Base-by-base conservation (phyloP, 2,797 vertebrate species). In the Carapus acus region DNA sequence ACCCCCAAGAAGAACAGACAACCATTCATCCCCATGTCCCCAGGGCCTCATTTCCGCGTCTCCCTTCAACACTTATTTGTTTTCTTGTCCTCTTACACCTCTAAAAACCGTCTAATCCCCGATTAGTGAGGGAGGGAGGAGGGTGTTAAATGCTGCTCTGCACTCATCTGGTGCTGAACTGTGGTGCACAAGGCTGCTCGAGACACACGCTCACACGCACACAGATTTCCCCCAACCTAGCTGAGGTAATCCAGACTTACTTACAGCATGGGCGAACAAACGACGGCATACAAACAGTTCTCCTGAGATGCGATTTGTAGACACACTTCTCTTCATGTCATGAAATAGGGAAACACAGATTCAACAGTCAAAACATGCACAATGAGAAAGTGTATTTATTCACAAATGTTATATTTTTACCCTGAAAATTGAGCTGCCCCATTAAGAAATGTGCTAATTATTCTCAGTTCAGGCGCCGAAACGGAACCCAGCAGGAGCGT, bases 61-160 rank as follows among this genome's bases (percentile, higher is more conserved):
- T 78, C 58, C 59, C 68, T 69, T 65, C 68, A 58, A 61, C 71
- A 58, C 65, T 73, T 65, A 65, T 76, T 80, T 78, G 74, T 77
- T 80, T 77, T 72, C 63, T 68, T 60, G 65, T 76, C 62, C 66
- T 67, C 66, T 80, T 77, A 73, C 77, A 65, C 76, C 85, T 74
- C 83, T 87, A 79, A 84, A 76, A 62, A 74, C 62, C 40, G 73
- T 77, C 72, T 85, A 79, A 85, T 87, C 81, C 82, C 82, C 74
- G 78, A 85, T 86, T 85, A 83, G 76, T 69, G 54, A 40, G 60
- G 62, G 54, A 40, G 60, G 62, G 71, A 71, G 76, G 74, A 74
- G 71, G 73, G 60, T 19, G 58, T 76, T 77, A 79, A 80, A 82
- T 76, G 71, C 74, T 67, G 52, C 67, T 71, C 50, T 75, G 62